These are phyloP conservation scores for Lepidochrysops patricia DNA, from an alignment of 2,888 invertebrate species.

Conservation along the genomic window DNA sequence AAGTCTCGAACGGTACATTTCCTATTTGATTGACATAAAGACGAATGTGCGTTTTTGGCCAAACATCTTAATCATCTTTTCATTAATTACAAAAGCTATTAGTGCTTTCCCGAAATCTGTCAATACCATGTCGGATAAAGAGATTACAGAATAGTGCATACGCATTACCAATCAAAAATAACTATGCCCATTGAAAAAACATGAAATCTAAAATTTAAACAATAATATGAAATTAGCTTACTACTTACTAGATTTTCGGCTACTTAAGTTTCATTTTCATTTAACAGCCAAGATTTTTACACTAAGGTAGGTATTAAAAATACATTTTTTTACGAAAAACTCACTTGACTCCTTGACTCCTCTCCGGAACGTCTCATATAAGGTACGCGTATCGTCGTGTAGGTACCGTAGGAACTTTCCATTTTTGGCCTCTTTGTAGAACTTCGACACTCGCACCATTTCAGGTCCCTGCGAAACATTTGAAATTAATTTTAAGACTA, in stretches of 20 bases:
- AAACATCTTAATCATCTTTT: neutral
- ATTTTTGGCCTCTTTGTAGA: conserved; percentile 91
- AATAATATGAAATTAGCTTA: too few relatives aligned
- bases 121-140: neutral
- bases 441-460: conserved; percentile 90
- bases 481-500: neutral
- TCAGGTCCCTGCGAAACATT: conserved; percentile 84
- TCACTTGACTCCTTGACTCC: conserved; percentile 94
- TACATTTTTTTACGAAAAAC: conserved; percentile 36
- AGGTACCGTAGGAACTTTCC: conserved; percentile 89
- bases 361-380: conserved; percentile 92
- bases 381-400: conserved; percentile 89
- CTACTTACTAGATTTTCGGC: too few relatives aligned
- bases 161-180: neutral
- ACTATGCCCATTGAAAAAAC: too few relatives aligned
- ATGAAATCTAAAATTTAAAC: too few relatives aligned
- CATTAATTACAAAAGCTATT: neutral
- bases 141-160: neutral
- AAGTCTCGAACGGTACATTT: neutral
- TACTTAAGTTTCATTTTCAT: too few relatives aligned
- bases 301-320: too few relatives aligned
- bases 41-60: neutral
- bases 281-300: too few relatives aligned
- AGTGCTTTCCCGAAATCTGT: neutral
- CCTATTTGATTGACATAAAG: neutral